Evolutionary conservation across 2,797 vertebrate genomes (phyloP).

Genomic region (Acrossocheilus fasciatus): DNA sequence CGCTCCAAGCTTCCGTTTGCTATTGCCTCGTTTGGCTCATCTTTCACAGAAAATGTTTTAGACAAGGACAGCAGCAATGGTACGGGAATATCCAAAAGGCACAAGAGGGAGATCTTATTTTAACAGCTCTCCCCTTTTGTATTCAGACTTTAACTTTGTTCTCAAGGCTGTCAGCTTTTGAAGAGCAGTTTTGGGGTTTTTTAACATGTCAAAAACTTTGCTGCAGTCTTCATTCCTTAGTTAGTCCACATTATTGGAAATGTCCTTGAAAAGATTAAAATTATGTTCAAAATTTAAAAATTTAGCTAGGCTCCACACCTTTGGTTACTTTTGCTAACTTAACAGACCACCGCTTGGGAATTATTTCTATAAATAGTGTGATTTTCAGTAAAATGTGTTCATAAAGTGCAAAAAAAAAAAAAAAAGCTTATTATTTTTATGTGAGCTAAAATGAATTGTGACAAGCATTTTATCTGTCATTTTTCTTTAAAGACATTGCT

Average conservation of each 20-base stretch:
- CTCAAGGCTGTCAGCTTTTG: background rate
- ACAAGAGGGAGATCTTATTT: slow-evolving; percentile 16
- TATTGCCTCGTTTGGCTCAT: slow-evolving; percentile 25
- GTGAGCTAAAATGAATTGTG: background rate
- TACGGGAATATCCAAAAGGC: slow-evolving; percentile 18
- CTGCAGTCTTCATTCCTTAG: background rate
- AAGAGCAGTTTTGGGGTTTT: background rate
- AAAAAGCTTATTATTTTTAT: no score
- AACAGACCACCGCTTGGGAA: background rate
- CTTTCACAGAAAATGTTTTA: slow-evolving; percentile 32
- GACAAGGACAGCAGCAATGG: slow-evolving; percentile 31
- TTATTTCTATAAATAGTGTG: background rate
- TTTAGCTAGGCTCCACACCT: background rate
- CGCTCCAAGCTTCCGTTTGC: slow-evolving; percentile 9
- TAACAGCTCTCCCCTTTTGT: background rate
- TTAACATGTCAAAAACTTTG: slow-evolving; percentile 2
- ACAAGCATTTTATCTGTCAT: background rate
- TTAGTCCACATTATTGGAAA: background rate
- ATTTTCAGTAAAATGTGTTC: background rate
- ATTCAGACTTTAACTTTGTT: slow-evolving; percentile 29
- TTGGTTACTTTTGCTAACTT: background rate
- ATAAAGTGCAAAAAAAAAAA: background rate
- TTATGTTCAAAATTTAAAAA: background rate
- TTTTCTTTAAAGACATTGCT: background rate
- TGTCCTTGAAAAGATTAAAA: slow-evolving; percentile 8